These are phyloP conservation scores for Eupithecia insigniata DNA, from an alignment of 2,888 invertebrate species.

Conservation along the genomic window DNA sequence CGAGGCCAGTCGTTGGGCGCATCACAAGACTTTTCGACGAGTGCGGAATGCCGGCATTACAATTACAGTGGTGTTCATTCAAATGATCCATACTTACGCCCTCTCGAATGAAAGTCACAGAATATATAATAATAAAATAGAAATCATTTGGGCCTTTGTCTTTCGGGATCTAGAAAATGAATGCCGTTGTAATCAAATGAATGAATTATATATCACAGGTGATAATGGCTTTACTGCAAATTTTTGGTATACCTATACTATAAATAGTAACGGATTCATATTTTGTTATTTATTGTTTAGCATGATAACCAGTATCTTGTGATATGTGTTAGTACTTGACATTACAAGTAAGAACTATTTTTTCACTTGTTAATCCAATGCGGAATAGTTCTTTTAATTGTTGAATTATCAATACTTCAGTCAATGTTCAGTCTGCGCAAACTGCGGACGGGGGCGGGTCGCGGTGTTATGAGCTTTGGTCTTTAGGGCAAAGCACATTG, in stretches of 20 bases:
- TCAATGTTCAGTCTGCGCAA: not conserved
- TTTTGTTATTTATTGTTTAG: not conserved
- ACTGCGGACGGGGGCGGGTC: not conserved
- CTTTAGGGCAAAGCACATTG: not conserved
- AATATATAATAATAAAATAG: not conserved
- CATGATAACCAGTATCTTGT: not conserved
- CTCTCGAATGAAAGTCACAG: not conserved
- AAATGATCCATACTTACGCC: not conserved
- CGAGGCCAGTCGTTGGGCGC: too few relatives aligned
- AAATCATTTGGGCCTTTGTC: not conserved
- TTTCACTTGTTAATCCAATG: not conserved
- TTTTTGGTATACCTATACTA: not conserved
- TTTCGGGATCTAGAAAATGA: not conserved
- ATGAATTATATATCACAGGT: not conserved
- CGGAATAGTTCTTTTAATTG: not conserved
- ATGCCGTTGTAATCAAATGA: not conserved
- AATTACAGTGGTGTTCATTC: not conserved
- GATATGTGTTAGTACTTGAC: not conserved
- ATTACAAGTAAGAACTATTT: not conserved
- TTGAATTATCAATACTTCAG: not conserved
- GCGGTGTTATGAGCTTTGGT: not conserved
- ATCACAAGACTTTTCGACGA: too few relatives aligned
- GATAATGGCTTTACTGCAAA: not conserved
- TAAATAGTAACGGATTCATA: not conserved
- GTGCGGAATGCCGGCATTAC: too few relatives aligned